phyloP scores from a whole-genome alignment of 2,888 invertebrate genomes.

The Drosophila limbata region DNA sequence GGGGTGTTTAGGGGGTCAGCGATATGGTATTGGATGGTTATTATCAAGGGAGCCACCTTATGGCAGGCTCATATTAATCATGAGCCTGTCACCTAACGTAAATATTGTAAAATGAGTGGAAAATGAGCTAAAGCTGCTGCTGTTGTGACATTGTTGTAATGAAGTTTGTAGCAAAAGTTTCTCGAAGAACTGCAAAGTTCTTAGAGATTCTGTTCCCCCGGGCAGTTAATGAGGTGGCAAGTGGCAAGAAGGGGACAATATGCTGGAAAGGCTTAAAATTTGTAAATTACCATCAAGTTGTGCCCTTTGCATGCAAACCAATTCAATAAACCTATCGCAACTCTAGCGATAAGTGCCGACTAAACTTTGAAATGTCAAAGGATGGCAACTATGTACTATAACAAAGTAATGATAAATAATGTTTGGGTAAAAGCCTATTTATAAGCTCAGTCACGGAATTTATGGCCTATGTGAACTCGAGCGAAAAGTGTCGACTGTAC shows the following conservation, averaged over 20 bases:
- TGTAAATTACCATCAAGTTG: conserved; percentile 44
- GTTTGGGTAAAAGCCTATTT: neutral
- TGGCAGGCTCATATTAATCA: conserved; percentile 71
- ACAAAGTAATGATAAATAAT: neutral
- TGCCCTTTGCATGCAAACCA: conserved; percentile 26
- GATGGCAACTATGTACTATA: no score
- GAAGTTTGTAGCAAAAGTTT: conserved; percentile 68
- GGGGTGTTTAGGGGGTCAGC: neutral
- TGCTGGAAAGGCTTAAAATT: conserved; percentile 42
- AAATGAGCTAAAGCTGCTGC: conserved; percentile 56
- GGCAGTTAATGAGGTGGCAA: conserved; percentile 65
- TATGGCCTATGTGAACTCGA: neutral
- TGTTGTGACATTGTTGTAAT: conserved; percentile 58
- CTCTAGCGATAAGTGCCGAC: neutral
- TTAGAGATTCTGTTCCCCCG: conserved; percentile 16
- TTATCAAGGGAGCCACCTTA: conserved; percentile 44
- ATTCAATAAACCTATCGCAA: neutral
- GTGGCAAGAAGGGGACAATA: conserved; percentile 3
- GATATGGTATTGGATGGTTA: conserved; percentile 41
- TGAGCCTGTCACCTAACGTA: conserved; percentile 75
- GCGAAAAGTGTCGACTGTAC: conserved; percentile 18
- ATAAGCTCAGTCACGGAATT: neutral
- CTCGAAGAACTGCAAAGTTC: conserved; percentile 53
- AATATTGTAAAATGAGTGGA: conserved; percentile 72
- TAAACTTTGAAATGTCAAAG: neutral